Percentiles rank a stretch among this genome's conserved stretches.
These are phyloP conservation scores for Aurelia sp. DNA, from an alignment of 30 jellyfish, hydroid and myxozoan genomes.

Conservation along the genomic window DNA sequence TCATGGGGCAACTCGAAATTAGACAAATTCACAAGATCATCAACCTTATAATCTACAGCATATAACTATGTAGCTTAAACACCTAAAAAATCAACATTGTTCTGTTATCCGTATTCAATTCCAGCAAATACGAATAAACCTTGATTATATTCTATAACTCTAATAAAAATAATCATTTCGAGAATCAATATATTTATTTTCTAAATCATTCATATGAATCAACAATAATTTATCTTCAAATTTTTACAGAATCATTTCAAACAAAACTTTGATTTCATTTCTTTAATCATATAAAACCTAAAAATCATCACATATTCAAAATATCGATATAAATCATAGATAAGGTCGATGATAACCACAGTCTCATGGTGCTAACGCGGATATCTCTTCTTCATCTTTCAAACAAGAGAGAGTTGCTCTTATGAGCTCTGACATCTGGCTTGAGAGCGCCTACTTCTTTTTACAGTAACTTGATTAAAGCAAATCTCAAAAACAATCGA, in stretches of 20 bases:
- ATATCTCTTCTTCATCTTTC: too few relatives aligned
- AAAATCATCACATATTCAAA: constrained; percentile 24
- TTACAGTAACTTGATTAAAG: constrained; percentile 39
- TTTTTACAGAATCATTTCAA: constrained; percentile 41
- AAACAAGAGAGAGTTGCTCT: constrained; percentile 1
- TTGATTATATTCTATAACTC: neutral
- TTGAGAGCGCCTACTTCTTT: neutral
- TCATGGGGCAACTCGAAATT: too few relatives aligned
- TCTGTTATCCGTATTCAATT: constrained; percentile 6
- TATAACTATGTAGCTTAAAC: too few relatives aligned
- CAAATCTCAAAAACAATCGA: constrained; percentile 49
- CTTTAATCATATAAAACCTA: constrained; percentile 48
- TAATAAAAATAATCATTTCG: constrained; percentile 2
- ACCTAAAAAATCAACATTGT: too few relatives aligned
- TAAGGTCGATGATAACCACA: too few relatives aligned
- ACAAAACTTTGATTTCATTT: constrained; percentile 25
- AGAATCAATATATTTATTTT: constrained; percentile 27
- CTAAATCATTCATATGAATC: constrained; percentile 50
- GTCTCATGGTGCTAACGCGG: too few relatives aligned
- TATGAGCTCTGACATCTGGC: constrained; percentile 1
- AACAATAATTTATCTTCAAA: constrained; percentile 49
- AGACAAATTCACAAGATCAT: neutral
- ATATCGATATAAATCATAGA: constrained; percentile 34
- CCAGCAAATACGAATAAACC: constrained; percentile 32
- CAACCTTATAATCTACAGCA: too few relatives aligned